Conservation (phyloP, 2,113 vertebrate species). For the Archocentrus centrarchus region DNA sequence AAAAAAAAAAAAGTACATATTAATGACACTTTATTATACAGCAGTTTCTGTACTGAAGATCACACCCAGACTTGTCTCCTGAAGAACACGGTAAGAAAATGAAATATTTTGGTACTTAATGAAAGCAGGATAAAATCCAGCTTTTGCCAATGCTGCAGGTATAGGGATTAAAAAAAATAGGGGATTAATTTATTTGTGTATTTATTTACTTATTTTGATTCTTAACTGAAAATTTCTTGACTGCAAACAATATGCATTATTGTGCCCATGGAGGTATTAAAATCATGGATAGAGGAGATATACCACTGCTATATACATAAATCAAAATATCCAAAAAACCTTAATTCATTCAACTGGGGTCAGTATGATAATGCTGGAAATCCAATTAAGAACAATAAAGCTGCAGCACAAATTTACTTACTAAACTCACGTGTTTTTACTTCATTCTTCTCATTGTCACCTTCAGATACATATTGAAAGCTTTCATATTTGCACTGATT, state of each 20-base stretch:
- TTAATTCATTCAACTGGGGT: background rate
- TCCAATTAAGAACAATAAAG: background rate
- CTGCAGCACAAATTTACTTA: background rate
- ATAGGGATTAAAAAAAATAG: too few species aligned
- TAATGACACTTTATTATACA: slow-evolving; percentile 34
- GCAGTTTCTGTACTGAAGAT: slow-evolving; percentile 1
- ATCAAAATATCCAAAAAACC: background rate
- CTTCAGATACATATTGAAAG: background rate
- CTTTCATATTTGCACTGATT: background rate
- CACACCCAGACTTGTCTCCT: background rate
- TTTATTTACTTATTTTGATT: background rate
- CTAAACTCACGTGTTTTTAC: background rate
- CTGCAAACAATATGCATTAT: too few species aligned
- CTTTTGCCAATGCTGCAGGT: background rate
- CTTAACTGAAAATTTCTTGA: background rate
- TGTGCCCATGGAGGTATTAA: too few species aligned
- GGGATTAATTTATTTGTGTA: too few species aligned
- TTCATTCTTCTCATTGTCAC: background rate
- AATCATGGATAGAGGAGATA: too few species aligned
- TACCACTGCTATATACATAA: background rate
- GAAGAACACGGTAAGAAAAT: slow-evolving; percentile 8
- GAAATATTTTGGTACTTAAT: background rate
- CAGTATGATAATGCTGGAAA: background rate
- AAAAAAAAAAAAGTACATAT: background rate
- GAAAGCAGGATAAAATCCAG: background rate